These are phyloP conservation scores for Labeo rohita DNA, from an alignment of 2,113 vertebrate genomes.

Conservation along the genomic window DNA sequence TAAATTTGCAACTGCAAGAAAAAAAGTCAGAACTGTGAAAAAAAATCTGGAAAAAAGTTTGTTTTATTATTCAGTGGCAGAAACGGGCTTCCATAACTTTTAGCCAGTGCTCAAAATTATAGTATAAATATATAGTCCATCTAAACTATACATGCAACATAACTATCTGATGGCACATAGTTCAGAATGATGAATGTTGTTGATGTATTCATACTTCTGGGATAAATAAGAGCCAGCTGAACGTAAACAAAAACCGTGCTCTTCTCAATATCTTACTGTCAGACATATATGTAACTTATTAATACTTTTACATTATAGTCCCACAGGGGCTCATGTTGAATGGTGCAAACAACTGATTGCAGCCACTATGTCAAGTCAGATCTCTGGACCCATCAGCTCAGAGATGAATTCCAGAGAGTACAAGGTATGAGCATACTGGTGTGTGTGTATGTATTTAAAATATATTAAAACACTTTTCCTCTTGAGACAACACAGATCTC, in stretches of 20 bases:
- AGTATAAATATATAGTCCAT: neutral
- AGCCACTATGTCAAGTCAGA: conserved; percentile 95
- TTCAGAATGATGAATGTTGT: neutral
- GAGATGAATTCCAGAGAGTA: conserved; percentile 83
- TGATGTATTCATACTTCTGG: neutral
- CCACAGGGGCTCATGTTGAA: conserved; percentile 93
- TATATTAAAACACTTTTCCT: neutral
- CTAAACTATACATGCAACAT: neutral
- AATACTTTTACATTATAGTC: conserved; percentile 74
- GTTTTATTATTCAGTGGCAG: neutral
- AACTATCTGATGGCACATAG: neutral
- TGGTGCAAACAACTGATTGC: conserved; percentile 99
- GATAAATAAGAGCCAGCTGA: neutral
- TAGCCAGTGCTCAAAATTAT: neutral
- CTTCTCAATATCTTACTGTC: neutral
- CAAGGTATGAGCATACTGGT: conserved; percentile 76
- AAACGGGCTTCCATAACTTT: neutral
- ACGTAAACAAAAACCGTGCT: neutral
- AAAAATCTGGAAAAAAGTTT: too few species aligned
- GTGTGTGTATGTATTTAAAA: conserved; percentile 53
- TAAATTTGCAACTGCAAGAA: too few species aligned
- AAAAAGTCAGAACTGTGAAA: too few species aligned
- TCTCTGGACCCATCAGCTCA: conserved; percentile 80
- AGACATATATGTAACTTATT: neutral
- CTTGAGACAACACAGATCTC: neutral